Conservation (phyloP, 2,113 vertebrate species). For the Ploceus nigricollis region DNA sequence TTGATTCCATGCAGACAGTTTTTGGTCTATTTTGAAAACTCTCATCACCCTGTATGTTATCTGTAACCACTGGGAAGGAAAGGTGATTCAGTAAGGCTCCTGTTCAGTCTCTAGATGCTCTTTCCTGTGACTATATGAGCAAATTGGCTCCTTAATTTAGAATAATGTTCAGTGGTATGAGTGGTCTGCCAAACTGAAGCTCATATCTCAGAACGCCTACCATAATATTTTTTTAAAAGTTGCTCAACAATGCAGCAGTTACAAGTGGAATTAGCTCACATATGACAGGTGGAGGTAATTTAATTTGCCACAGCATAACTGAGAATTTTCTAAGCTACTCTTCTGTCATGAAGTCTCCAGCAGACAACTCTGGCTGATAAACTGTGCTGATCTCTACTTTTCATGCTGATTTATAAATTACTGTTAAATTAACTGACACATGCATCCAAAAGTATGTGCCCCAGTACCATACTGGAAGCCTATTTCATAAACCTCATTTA, state of each 20-base stretch:
- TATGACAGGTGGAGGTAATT: background rate
- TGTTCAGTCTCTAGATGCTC: background rate
- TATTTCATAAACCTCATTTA: background rate
- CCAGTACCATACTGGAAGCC: background rate
- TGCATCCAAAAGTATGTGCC: background rate
- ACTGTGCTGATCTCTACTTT: background rate
- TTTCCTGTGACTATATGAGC: background rate
- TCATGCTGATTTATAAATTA: conserved; percentile 4
- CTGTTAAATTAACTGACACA: background rate
- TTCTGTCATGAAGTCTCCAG: background rate
- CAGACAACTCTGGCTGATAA: background rate
- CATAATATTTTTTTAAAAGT: background rate
- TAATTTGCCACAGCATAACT: background rate
- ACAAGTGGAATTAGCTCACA: background rate
- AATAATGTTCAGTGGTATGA: background rate
- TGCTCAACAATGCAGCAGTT: background rate
- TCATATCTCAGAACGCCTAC: background rate
- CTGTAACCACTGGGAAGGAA: background rate
- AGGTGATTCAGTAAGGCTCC: background rate
- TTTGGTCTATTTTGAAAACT: background rate
- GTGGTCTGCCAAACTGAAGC: background rate
- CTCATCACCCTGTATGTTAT: background rate
- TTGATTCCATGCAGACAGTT: background rate
- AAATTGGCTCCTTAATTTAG: background rate
- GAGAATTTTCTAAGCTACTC: background rate